A percentile compares a stretch with the other conserved stretches of the same genome.
Conservation (phyloP, 35 echinoderm and acorn worm species). For the Heliocidaris tuberculata region DNA sequence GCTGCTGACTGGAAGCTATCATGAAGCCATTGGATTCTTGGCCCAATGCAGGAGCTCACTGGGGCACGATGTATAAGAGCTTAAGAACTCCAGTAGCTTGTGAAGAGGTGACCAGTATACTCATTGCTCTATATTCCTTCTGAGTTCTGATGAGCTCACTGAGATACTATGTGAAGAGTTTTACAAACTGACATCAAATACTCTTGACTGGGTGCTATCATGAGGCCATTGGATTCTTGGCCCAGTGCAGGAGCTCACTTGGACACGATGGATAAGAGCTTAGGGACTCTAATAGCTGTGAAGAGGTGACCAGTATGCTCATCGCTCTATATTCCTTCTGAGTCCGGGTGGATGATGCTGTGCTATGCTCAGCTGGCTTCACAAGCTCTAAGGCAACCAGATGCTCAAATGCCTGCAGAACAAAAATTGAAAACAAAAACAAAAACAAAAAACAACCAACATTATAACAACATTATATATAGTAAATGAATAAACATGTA, state of each 20-base stretch:
- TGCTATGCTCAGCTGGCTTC: slow-evolving; percentile 61
- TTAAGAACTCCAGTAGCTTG: neutral
- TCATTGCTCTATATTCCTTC: neutral
- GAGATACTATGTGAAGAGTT: too few species aligned
- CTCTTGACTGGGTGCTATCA: neutral
- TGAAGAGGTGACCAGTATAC: neutral
- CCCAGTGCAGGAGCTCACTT: slow-evolving; percentile 88
- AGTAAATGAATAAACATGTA: neutral
- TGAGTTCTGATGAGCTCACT: too few species aligned
- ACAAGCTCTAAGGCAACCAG: slow-evolving; percentile 85
- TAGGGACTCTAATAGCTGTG: slow-evolving; percentile 69
- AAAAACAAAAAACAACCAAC: neutral
- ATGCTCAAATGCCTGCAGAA: slow-evolving; percentile 93
- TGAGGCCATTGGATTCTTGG: slow-evolving; percentile 56
- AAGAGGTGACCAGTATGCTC: slow-evolving; percentile 71
- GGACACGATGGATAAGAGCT: slow-evolving; percentile 80
- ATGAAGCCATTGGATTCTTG: neutral
- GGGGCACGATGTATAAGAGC: neutral
- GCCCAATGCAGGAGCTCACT: too few species aligned
- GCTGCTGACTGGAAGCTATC: neutral
- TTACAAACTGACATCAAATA: neutral
- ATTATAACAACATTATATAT: neutral
- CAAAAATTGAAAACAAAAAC: neutral
- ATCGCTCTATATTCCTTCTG: slow-evolving; percentile 95
- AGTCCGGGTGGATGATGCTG: slow-evolving; percentile 54